Base-by-base conservation (phyloP, 2,797 vertebrate genomes). In the Perodicticus potto region DNA sequence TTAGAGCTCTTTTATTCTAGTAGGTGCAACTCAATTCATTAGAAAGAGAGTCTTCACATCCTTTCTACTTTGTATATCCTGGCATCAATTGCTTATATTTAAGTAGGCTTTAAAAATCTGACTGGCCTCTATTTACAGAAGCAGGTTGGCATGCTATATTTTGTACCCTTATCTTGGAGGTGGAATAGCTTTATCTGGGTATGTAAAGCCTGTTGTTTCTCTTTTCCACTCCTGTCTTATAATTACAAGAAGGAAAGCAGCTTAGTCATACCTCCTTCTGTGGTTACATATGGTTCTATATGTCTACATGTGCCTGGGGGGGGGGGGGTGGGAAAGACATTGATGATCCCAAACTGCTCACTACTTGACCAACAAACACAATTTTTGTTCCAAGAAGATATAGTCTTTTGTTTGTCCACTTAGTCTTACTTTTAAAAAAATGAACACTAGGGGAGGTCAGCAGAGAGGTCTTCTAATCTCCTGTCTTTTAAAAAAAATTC, bases 1-100 rank as follows among this genome's bases (percentile, higher is more conserved):
- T 84, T 93, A 85, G 12, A 27, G 1, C 32, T 90, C 37, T 92
- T 69, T 86, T 91, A 7, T 84, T 87, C 23, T 32, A 87, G 63
- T 53, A 72, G 8, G 25, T 63, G 19, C 3, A 90, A 29, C 29
- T 88, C 37, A 86, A 7, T 55, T 94, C 20, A 78, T 16, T 63
- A 34, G 27, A 89, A 93, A 84, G 49, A 83, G 7, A 65, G 0
- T 32, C 45, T 74, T 19, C 27, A 11, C 25, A 40, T 61, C 32
- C 80, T 72, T n/a, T 49, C 16, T 37, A 49, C 40, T 72, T 55
- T 89, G 45, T 86, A 0, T 40, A 27, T 43, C 12, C 61, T 61
- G 63, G 22, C 76, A 72, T 63, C 29, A 34, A 43, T 57, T 90
- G 29, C 22, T 80, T 78, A 63, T 23, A 27, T 57, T 69, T 65